Percentiles rank a stretch among this genome's conserved stretches.
Evolutionary conservation across 2,113 vertebrate species (phyloP).

Genomic region (Dendropsophus ebraccatus): DNA sequence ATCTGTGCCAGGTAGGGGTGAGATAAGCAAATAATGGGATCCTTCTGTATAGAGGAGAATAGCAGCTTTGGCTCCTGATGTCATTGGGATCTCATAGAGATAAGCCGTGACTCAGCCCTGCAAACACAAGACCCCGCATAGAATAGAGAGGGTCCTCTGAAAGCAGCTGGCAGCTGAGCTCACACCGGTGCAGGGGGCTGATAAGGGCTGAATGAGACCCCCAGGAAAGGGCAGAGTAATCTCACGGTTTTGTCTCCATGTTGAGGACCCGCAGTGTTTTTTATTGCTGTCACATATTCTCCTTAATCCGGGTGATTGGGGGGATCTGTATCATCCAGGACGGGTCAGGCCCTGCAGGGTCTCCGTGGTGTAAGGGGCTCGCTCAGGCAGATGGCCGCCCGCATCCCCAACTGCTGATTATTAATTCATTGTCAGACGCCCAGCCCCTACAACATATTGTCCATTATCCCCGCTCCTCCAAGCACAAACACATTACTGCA

Average conservation of each 20-base stretch:
- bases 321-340: not conserved
- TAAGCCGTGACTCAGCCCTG: slow-evolving; percentile 37
- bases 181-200: slow-evolving; percentile 5
- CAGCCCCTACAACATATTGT: not conserved
- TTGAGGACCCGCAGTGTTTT: not conserved
- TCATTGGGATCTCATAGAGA: slow-evolving; percentile 52
- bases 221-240: not conserved
- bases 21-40: slow-evolving; percentile 32
- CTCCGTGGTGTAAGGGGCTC: not conserved
- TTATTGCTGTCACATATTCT: not conserved
- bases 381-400: slow-evolving; percentile 28
- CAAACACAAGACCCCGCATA: not conserved
- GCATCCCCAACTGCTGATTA: slow-evolving; percentile 19
- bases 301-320: not conserved
- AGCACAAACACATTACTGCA: slow-evolving; percentile 7
- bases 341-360: not conserved
- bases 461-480: slow-evolving; percentile 15
- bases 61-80: slow-evolving; percentile 56
- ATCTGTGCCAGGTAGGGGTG: not conserved
- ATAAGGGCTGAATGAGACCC: slow-evolving; percentile 31
- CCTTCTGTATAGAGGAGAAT: slow-evolving; percentile 60
- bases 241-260: not conserved
- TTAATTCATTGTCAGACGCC: slow-evolving; percentile 28
- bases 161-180: too few relatives aligned
- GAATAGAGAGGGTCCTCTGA: too few relatives aligned